A percentile compares a stretch with the other conserved stretches of the same genome.
These are phyloP conservation scores for Ceratoteleas bidentatus DNA, from an alignment of 1,140 invertebrate genomes.

Conservation along the genomic window DNA sequence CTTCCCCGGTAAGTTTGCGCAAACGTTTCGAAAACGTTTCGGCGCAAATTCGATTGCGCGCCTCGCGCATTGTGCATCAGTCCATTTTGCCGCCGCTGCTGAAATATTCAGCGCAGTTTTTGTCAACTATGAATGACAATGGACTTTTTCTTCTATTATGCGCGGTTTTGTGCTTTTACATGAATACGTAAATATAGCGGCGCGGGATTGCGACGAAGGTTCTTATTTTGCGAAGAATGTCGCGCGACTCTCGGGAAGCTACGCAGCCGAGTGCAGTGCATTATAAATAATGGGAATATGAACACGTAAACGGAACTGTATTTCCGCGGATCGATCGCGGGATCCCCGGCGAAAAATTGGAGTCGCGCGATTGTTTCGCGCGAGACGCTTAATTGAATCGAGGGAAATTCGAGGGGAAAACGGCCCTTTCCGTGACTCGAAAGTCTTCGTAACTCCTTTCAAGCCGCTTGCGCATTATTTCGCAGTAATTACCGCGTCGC, in stretches of 20 bases:
- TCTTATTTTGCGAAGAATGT: constrained; percentile 35
- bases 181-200: constrained; percentile 34
- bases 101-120: constrained; percentile 50
- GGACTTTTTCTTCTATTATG: constrained; percentile 38
- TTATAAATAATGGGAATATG: constrained; percentile 32
- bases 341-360: constrained; percentile 13
- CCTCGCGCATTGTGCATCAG: constrained; percentile 22
- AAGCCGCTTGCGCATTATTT: constrained; percentile 39
- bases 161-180: constrained; percentile 34
- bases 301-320: constrained; percentile 5
- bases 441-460: constrained; percentile 46
- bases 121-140: constrained; percentile 46
- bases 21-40: constrained; percentile 34
- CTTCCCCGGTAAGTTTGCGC: constrained; percentile 14
- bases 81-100: constrained; percentile 23
- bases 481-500: constrained; percentile 41
- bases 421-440: constrained; percentile 4
- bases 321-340: neutral
- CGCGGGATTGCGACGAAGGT: constrained; percentile 24
- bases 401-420: constrained; percentile 31
- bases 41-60: constrained; percentile 24
- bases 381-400: constrained; percentile 43
- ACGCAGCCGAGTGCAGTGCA: neutral
- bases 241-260: constrained; percentile 5
- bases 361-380: constrained; percentile 14